phyloP scores from a whole-genome alignment of 37 sponge, comb jelly and placozoan species.

The Haliclona indistincta region DNA sequence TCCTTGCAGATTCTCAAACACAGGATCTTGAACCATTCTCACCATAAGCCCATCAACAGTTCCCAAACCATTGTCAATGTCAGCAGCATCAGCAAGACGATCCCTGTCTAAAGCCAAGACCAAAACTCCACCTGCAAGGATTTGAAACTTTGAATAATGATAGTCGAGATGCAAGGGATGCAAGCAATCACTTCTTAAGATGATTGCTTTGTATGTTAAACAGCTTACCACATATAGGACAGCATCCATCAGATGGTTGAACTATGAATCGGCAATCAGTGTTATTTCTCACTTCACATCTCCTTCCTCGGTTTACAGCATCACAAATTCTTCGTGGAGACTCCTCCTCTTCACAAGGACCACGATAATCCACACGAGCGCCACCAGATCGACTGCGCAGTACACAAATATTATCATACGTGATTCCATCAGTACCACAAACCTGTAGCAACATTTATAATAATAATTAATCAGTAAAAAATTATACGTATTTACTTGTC shows the following conservation, averaged over 20 bases:
- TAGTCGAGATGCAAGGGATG: not conserved
- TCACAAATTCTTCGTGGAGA: slow-evolving; percentile 21
- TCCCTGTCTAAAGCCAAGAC: slow-evolving; percentile 17
- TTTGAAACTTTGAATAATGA: not conserved
- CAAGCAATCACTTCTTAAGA: not conserved
- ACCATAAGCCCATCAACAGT: slow-evolving; percentile 24
- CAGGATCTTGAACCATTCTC: not conserved
- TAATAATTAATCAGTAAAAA: not conserved
- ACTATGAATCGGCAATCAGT: slow-evolving; percentile 20
- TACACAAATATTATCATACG: slow-evolving; percentile 47
- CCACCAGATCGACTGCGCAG: slow-evolving; percentile 30
- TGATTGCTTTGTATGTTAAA: not conserved
- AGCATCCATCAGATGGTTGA: slow-evolving; percentile 51
- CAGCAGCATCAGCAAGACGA: slow-evolving; percentile 14
- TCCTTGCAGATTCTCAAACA: too few relatives aligned
- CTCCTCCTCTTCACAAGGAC: slow-evolving; percentile 4
- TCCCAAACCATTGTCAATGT: not conserved
- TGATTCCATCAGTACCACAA: slow-evolving; percentile 56
- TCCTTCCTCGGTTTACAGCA: not conserved
- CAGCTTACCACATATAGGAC: slow-evolving; percentile 54
- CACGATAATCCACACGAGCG: slow-evolving; percentile 42
- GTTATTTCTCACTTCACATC: slow-evolving; percentile 7
- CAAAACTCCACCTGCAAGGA: slow-evolving; percentile 30
- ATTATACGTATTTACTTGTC: slow-evolving; percentile 23
- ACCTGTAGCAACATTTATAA: slow-evolving; percentile 26